Base-by-base conservation (phyloP, 2,888 invertebrate genomes). In the Seira sanloemensis region DNA sequence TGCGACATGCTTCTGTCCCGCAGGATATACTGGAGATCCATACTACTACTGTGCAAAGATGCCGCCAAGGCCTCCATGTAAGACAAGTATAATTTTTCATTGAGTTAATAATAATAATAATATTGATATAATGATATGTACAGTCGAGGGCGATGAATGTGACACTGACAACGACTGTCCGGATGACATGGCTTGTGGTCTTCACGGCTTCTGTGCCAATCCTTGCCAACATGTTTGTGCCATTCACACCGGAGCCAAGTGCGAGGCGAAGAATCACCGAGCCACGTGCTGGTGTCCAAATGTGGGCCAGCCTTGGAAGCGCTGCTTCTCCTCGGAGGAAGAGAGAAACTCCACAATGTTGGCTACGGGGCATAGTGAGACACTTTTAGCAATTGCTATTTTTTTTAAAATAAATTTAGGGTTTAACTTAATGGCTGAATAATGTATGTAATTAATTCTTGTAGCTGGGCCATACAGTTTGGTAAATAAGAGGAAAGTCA, bases 51-150 rank as follows among this genome's bases (percentile, higher is more conserved):
- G 89, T 54, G 85, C 87, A 5, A 86, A 87, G 68, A 84, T 89
- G 71, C 88, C 89, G 7, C 89, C 89, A 71, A 83, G 87, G 21
- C 88, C 89, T 21, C 88, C 89, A 79, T 89, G 88, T 89, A 88
- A 88, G 81, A 23, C 16, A 27, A 12, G n/a, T 46, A 27, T 12
- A 25, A 76, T 24, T 72, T 78, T 23, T 16, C 12, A 46, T 24
- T 54, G 2, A 71, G n/a, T 27, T 7, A 27, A 71, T 7, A 37
- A 37, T 37, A 7, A 7, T n/a, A 94, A 94, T 90, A 93, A 90
- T 92, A 93, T 78, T 91, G 92, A 50, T 89, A 90, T 66, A 94
- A 37, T 37, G 94, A 86, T 93, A 93, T 88, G 21, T 46, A 54
- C 71, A 54, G 87, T 89, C 71, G 88, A 89, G 76, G 89, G 88